These are phyloP conservation scores for Triplophysa rosa DNA, from an alignment of 2,113 vertebrate species.

Conservation along the genomic window DNA sequence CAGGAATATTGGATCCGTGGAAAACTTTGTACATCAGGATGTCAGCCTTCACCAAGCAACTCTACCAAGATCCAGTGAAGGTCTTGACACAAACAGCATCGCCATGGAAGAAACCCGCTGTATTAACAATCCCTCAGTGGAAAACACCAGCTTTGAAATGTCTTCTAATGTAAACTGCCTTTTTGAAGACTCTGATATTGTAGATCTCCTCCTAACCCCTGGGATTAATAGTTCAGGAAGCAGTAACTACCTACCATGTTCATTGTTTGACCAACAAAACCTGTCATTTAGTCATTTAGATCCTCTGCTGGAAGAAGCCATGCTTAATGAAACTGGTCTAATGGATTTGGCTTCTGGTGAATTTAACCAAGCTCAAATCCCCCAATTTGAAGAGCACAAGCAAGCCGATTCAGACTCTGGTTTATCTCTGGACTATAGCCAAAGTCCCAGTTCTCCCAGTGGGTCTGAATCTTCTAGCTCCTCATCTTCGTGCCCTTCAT, in stretches of 20 bases:
- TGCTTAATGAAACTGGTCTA: slow-evolving; percentile 87
- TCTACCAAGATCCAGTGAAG: slow-evolving; percentile 74
- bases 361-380: slow-evolving; percentile 82
- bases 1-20: slow-evolving; percentile 41
- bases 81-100: slow-evolving; percentile 69
- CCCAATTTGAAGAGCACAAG: slow-evolving; percentile 79
- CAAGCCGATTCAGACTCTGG: slow-evolving; percentile 90
- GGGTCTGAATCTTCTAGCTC: slow-evolving; percentile 82
- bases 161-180: slow-evolving; percentile 75
- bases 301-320: slow-evolving; percentile 83
- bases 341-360: slow-evolving; percentile 86
- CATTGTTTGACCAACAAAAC: slow-evolving; percentile 50
- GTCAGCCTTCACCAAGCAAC: slow-evolving; percentile 78
- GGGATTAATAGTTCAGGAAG: slow-evolving; percentile 75
- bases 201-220: slow-evolving; percentile 79
- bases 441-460: slow-evolving; percentile 85
- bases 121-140: slow-evolving; percentile 3
- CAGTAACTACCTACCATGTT: slow-evolving; percentile 61
- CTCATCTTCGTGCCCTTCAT: slow-evolving; percentile 70
- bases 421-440: slow-evolving; percentile 90
- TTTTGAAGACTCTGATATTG: slow-evolving; percentile 79
- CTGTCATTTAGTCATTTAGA: slow-evolving; percentile 75
- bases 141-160: slow-evolving; percentile 20
- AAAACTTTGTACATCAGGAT: slow-evolving; percentile 75
- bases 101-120: neutral